These are phyloP conservation scores for Salminus brasiliensis DNA, from an alignment of 2,113 vertebrate genomes.

Conservation along the genomic window DNA sequence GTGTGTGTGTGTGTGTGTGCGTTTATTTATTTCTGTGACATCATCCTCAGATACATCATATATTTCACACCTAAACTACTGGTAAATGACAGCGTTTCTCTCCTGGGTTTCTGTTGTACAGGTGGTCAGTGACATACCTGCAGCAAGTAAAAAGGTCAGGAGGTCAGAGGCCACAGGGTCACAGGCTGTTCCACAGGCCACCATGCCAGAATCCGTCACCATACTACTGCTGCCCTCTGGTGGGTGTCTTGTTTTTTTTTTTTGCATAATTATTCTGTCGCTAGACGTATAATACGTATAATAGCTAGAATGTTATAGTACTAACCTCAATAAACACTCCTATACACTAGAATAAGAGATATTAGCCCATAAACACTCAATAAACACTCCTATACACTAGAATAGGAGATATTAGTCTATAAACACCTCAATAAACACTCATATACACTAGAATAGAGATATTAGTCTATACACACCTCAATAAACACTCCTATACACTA, in stretches of 20 bases:
- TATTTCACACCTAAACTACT: too few species aligned
- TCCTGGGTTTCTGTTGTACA: constrained; percentile 80
- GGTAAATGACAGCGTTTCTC: constrained; percentile 33
- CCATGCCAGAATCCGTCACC: constrained; percentile 53
- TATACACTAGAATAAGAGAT: neutral
- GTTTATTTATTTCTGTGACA: too few species aligned
- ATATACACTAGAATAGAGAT: neutral
- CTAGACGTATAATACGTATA: too few species aligned
- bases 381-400: neutral
- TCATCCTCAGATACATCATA: too few species aligned
- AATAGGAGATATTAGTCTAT: neutral
- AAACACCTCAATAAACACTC: too few species aligned
- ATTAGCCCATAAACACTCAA: neutral
- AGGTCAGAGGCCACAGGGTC: constrained; percentile 75
- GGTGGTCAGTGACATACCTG: constrained; percentile 82
- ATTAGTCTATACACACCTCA: neutral
- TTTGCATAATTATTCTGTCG: neutral
- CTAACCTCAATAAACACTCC: neutral
- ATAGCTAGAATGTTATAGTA: too few species aligned
- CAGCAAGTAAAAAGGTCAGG: constrained; percentile 87
- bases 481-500: neutral
- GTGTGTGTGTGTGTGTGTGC: neutral
- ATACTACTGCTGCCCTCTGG: constrained; percentile 92
- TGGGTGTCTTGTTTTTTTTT: constrained; percentile 53
- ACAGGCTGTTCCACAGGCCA: constrained; percentile 77